Evolutionary conservation across 37 sponge, comb jelly and placozoan species (phyloP).

Genomic region (Chondrosia reniformis): DNA sequence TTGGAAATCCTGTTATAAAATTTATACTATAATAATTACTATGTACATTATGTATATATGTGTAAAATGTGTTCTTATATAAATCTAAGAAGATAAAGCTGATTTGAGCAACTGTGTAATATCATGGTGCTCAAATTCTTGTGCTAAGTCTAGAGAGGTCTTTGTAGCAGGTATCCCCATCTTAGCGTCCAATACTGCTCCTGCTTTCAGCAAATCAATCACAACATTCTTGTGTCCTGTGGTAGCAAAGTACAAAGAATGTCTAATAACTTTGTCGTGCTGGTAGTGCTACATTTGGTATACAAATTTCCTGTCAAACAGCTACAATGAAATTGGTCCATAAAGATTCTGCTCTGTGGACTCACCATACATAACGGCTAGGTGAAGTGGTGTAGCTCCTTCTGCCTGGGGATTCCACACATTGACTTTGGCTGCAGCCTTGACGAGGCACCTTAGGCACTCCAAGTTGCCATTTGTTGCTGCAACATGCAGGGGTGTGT

Average conservation of each 20-base stretch:
- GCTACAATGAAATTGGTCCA: too few relatives aligned
- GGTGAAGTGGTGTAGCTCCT: slow-evolving; percentile 32
- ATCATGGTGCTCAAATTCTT: slow-evolving; percentile 11
- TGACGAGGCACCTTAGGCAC: neutral
- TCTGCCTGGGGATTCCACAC: slow-evolving; percentile 27
- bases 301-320: too few relatives aligned
- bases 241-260: neutral
- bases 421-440: slow-evolving; percentile 2
- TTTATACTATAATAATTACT: too few relatives aligned
- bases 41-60: too few relatives aligned
- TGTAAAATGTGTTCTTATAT: too few relatives aligned
- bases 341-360: too few relatives aligned
- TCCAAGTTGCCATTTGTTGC: slow-evolving; percentile 6
- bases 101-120: too few relatives aligned
- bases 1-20: too few relatives aligned
- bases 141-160: neutral
- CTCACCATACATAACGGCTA: slow-evolving; percentile 38
- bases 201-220: neutral
- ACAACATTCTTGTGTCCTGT: slow-evolving; percentile 17
- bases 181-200: slow-evolving; percentile 2
- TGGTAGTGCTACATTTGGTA: too few relatives aligned
- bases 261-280: too few relatives aligned
- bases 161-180: slow-evolving; percentile 36
- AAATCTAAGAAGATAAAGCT: too few relatives aligned
- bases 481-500: slow-evolving; percentile 29